Conservation (phyloP, 2,113 vertebrate genomes). For the Phaethornis superciliosus region DNA sequence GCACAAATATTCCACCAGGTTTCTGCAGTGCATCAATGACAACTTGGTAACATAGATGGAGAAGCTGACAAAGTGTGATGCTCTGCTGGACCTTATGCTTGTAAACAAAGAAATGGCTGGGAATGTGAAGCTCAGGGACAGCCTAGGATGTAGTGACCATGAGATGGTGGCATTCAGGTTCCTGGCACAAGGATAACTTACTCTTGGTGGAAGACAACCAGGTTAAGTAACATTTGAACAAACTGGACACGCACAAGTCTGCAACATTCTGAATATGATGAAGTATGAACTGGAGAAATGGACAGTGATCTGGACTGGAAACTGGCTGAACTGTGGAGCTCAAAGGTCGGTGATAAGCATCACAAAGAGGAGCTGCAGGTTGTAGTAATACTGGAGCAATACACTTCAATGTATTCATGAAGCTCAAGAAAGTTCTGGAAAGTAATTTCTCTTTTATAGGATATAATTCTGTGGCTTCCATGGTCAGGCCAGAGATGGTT, state of each 20-base stretch:
- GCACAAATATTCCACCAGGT: neutral
- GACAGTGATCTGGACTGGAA: too few relatives aligned
- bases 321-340: neutral
- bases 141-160: neutral
- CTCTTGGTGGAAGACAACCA: neutral
- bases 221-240: neutral
- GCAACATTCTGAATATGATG: neutral
- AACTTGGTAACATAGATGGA: neutral
- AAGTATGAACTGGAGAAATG: neutral
- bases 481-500: too few relatives aligned
- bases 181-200: neutral
- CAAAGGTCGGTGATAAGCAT: neutral
- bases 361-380: neutral
- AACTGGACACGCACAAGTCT: neutral
- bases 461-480: too few relatives aligned
- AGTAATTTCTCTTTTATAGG: too few relatives aligned
- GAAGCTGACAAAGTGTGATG: neutral
- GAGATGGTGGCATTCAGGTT: neutral
- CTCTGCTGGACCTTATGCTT: neutral
- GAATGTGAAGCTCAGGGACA: neutral
- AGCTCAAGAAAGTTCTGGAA: too few relatives aligned
- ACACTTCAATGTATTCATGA: neutral
- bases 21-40: neutral
- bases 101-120: neutral
- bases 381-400: neutral